These are phyloP conservation scores for Gadus chalcogrammus DNA, from an alignment of 2,113 vertebrate genomes.

Conservation along the genomic window DNA sequence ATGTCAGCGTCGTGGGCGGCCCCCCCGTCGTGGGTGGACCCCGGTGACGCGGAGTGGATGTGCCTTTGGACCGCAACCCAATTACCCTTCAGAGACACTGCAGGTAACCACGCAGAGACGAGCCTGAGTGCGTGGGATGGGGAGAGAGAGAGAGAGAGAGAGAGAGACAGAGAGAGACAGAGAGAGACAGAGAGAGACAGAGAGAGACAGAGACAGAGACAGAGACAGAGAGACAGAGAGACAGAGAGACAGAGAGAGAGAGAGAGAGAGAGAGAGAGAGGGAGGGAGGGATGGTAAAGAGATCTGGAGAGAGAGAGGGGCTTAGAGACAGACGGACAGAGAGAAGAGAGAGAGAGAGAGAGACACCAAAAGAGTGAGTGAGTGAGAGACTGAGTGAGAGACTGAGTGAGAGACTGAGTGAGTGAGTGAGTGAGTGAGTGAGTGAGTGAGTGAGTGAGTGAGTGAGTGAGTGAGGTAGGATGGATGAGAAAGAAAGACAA, in stretches of 20 bases:
- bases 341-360: neutral
- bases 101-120: slow-evolving; percentile 1
- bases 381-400: neutral
- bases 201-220: neutral
- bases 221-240: neutral
- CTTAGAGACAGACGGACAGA: neutral
- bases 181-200: neutral
- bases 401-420: slow-evolving; percentile 12
- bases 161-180: neutral
- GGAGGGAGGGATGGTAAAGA: neutral
- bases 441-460: neutral
- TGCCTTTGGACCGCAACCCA: slow-evolving; percentile 35
- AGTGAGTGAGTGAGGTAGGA: slow-evolving; percentile 5
- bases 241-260: neutral
- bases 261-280: neutral
- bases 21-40: neutral
- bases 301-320: slow-evolving; percentile 1
- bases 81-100: slow-evolving; percentile 41
- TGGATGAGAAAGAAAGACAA: slow-evolving; percentile 12
- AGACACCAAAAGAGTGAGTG: slow-evolving; percentile 5
- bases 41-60: slow-evolving; percentile 26
- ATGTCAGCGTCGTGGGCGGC: slow-evolving; percentile 27
- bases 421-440: slow-evolving; percentile 6
- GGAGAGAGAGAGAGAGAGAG: slow-evolving; percentile 1
- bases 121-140: neutral